Evolutionary conservation across 2,113 vertebrate species (phyloP).

Genomic region (Coryphaenoides rupestris): DNA sequence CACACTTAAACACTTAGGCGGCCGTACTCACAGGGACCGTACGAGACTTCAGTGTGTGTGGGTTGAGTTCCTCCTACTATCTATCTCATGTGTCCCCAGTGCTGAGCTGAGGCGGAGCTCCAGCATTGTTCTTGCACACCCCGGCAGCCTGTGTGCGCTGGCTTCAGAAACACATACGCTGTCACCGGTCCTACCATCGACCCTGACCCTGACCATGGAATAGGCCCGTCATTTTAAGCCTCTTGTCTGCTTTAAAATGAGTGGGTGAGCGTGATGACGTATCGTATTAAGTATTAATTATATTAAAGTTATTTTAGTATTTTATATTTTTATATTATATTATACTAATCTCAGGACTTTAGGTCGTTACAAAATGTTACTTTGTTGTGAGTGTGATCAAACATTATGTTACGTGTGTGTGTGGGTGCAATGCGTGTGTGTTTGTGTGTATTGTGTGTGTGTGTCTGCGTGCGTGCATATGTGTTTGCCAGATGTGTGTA

Average conservation of each 20-base stretch:
- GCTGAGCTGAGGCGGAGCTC: constrained; percentile 56
- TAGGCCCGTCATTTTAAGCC: neutral
- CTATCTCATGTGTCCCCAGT: constrained; percentile 60
- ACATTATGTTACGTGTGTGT: constrained; percentile 3
- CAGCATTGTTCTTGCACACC: constrained; percentile 65
- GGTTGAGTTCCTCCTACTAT: constrained; percentile 53
- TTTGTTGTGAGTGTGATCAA: constrained; percentile 23
- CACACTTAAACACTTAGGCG: neutral
- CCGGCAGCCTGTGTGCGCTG: constrained; percentile 65
- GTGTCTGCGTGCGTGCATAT: constrained; percentile 28
- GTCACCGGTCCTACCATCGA: constrained; percentile 7
- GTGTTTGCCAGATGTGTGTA: neutral
- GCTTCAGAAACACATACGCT: constrained; percentile 44
- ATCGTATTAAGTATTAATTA: too few relatives aligned
- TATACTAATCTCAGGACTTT: too few relatives aligned
- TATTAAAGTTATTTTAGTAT: too few relatives aligned
- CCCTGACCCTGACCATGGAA: neutral
- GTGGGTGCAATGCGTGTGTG: constrained; percentile 11
- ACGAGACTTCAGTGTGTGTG: constrained; percentile 38
- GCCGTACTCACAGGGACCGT: constrained; percentile 14
- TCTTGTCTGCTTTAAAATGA: too few relatives aligned
- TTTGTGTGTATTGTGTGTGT: constrained; percentile 23
- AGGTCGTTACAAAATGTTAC: neutral
- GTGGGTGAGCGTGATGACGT: neutral
- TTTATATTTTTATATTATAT: too few relatives aligned